Conservation (phyloP, 2,113 vertebrate genomes). For the Sinocyclocheilus grahami region DNA sequence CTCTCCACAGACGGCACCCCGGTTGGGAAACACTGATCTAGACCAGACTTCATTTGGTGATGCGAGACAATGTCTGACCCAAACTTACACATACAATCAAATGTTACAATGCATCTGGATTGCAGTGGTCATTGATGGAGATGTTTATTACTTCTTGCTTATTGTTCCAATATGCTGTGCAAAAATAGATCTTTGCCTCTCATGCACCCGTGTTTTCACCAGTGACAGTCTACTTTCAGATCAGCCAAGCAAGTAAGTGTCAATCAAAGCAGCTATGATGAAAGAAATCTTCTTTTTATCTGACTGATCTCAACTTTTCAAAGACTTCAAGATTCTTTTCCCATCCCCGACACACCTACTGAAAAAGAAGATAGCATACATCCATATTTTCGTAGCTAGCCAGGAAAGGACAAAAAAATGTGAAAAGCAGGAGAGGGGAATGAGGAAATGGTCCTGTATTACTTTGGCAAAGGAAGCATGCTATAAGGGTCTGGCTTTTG, state of each 20-base stretch:
- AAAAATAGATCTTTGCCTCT: not conserved
- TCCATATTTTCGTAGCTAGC: not conserved
- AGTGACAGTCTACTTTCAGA: conserved; percentile 33
- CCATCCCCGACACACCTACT: conserved; percentile 1
- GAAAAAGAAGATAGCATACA: conserved; percentile 15
- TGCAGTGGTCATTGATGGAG: not conserved
- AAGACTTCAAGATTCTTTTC: conserved; percentile 13
- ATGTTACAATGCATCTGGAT: not conserved
- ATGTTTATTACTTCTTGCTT: conserved; percentile 6
- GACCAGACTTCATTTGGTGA: not conserved
- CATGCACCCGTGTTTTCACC: not conserved
- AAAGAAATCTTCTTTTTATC: conserved; percentile 39
- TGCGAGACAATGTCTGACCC: not conserved
- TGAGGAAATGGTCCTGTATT: not conserved
- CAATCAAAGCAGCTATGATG: conserved; percentile 40
- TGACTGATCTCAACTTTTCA: conserved; percentile 40
- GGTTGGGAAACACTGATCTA: too few relatives aligned
- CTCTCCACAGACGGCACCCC: too few relatives aligned
- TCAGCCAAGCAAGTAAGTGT: conserved; percentile 24
- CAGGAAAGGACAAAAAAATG: not conserved
- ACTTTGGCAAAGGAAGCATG: not conserved
- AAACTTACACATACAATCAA: not conserved
- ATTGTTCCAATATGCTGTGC: not conserved
- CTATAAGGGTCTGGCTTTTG: conserved; percentile 2
- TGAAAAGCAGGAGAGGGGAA: not conserved